Percentiles rank a stretch among this genome's conserved stretches.
Evolutionary conservation across 2,888 invertebrate species (phyloP).

Genomic region (Cacoxenus indagator): DNA sequence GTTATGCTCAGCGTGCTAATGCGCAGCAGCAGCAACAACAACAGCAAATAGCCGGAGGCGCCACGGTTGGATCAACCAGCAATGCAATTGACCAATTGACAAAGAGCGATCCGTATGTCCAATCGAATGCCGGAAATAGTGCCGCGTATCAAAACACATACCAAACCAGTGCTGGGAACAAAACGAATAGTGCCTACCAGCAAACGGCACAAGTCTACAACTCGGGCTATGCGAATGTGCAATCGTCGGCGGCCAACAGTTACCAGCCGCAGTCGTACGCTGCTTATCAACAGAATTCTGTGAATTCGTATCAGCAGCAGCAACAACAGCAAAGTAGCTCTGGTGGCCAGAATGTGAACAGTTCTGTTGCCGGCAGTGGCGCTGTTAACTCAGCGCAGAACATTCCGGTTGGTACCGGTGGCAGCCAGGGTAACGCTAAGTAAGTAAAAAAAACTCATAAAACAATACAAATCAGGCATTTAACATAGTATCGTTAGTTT

Average conservation of each 20-base stretch:
- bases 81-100: constrained; percentile 68
- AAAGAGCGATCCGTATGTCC: constrained; percentile 70
- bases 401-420: constrained; percentile 70
- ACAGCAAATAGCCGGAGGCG: constrained; percentile 41
- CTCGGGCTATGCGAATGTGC: constrained; percentile 68
- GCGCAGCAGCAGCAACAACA: constrained; percentile 38
- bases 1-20: constrained; percentile 62
- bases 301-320: constrained; percentile 70
- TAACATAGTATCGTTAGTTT: background rate
- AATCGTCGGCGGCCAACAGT: constrained; percentile 67
- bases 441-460: constrained; percentile 42
- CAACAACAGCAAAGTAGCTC: constrained; percentile 48
- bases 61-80: constrained; percentile 47
- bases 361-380: constrained; percentile 50
- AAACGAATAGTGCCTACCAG: constrained; percentile 65
- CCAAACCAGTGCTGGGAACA: constrained; percentile 62
- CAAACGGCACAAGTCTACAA: constrained; percentile 67
- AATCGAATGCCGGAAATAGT: constrained; percentile 58
- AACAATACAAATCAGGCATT: background rate
- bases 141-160: constrained; percentile 67
- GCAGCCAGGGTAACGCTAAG: constrained; percentile 67
- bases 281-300: constrained; percentile 69
- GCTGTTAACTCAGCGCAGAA: constrained; percentile 63
- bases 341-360: constrained; percentile 56
- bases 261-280: constrained; percentile 69